These are phyloP conservation scores for Petrolisthes manimaculis DNA, from an alignment of 2,888 invertebrate genomes.

Conservation along the genomic window DNA sequence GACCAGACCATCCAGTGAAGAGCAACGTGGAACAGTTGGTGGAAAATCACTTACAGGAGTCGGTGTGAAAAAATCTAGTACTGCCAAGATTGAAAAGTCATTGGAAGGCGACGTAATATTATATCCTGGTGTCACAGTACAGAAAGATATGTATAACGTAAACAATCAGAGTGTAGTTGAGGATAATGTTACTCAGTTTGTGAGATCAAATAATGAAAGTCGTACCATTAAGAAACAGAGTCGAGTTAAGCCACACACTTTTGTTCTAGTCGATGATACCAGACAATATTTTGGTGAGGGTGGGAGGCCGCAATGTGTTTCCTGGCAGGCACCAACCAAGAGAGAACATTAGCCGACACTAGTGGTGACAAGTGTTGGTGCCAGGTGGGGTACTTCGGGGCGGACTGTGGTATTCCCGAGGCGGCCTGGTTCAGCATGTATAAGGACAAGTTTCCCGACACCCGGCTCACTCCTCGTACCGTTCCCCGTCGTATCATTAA, in stretches of 20 bases:
- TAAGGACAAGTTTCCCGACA: conserved; percentile 46
- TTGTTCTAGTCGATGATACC: conserved; percentile 26
- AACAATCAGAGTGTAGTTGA: not conserved
- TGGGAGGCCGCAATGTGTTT: conserved; percentile 29
- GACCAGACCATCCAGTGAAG: not conserved
- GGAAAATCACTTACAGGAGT: not conserved
- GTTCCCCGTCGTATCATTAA: conserved; percentile 74
- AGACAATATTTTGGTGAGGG: conserved; percentile 21
- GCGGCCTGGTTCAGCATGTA: conserved; percentile 65
- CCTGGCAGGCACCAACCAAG: conserved; percentile 38
- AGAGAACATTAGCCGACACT: not conserved
- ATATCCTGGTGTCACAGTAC: not conserved
- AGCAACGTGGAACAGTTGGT: no score
- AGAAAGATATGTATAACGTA: not conserved
- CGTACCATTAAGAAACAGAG: conserved; percentile 29
- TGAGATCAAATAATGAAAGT: not conserved
- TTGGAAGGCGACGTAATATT: not conserved
- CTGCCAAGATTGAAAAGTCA: not conserved
- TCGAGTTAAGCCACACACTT: not conserved
- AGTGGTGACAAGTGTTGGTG: conserved; percentile 54
- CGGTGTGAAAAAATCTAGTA: not conserved
- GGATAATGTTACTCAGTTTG: not conserved
- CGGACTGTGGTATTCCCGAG: conserved; percentile 67
- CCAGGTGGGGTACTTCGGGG: conserved; percentile 62
- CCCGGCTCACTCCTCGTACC: conserved; percentile 69